Base-by-base conservation (phyloP, 2,113 vertebrate genomes). In the Puntigrus tetrazona region DNA sequence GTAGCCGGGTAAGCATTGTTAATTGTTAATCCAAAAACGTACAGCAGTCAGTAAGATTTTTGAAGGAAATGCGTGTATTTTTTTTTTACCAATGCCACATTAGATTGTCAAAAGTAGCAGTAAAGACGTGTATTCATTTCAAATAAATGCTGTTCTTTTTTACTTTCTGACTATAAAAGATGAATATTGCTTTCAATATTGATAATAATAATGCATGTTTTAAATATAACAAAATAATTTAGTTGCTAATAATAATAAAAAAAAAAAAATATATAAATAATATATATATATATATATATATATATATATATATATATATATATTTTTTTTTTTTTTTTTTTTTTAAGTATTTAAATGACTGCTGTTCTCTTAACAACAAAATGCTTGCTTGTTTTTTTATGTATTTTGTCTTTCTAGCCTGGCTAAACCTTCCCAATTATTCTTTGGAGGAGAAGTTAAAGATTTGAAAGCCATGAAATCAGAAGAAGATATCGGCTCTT, bases 351-450 rank as follows among this genome's bases (percentile, higher is more conserved):
- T 47, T 47, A 18, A 50, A 2, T 18, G 0, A 18, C 45, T 74
- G 10, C 41, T 29, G 4, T 47, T 47, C n/a, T 43, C 10, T 16
- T 9, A 47, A 72, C 41, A 43, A 50, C 0, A 11, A 2, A 72
- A 72, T 72, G 10, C 9, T 43, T 13, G 16, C 14, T 72, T 72
- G n/a, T 34, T 50, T 76, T 63, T 7, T 25, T 10, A 25, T 63
- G 38, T 50, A n/a, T 63, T 55, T 83, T 78, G 34, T 88, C 47
- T 47, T 84, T 78, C 29, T 87, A 99, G 97, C 85, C 91, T 93
- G 65, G 95, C 95, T 76, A 96, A 92, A 82, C 97, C 97, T 84
- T 97, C 96, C 86, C 97, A 99, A 91, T 95, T 98, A 0, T 96
- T 96, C 86, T 95, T 96, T 91, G 94, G 94, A 87, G 94, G 94